phyloP scores from a whole-genome alignment of 2,888 invertebrate species.

The Nomada fucata region DNA sequence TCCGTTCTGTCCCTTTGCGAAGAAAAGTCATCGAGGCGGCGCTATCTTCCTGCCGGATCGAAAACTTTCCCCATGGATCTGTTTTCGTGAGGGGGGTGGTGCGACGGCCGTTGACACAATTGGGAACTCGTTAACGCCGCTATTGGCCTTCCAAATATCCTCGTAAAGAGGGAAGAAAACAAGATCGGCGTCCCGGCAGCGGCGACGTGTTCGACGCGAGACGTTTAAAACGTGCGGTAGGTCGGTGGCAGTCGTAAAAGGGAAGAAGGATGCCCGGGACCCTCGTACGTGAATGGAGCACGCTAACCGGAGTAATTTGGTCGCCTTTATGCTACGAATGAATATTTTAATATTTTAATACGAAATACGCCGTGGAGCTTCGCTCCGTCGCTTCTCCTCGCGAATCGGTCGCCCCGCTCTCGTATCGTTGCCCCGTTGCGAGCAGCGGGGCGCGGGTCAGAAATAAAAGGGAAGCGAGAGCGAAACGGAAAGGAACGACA shows the following conservation, averaged over 20 bases:
- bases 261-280: slow-evolving; percentile 56
- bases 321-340: slow-evolving; percentile 81
- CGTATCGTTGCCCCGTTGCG: neutral
- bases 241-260: slow-evolving; percentile 76
- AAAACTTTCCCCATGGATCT: no score
- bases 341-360: slow-evolving; percentile 84
- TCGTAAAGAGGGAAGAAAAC: neutral
- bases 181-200: neutral
- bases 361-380: slow-evolving; percentile 80
- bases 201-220: slow-evolving; percentile 69
- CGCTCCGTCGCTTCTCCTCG: slow-evolving; percentile 74
- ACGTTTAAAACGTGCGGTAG: slow-evolving; percentile 80
- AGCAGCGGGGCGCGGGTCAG: neutral
- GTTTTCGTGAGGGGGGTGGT: neutral
- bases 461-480: slow-evolving; percentile 10
- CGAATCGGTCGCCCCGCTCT: slow-evolving; percentile 43
- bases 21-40: no score
- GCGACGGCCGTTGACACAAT: neutral
- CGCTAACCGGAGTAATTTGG: slow-evolving; percentile 81
- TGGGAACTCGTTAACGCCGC: neutral
- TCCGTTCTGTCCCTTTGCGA: no score
- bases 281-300: slow-evolving; percentile 78
- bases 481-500: slow-evolving; percentile 20
- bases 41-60: no score
- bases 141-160: neutral